A percentile compares a stretch with the other conserved stretches of the same genome.
Conservation (phyloP, 2,888 invertebrate genomes). For the Gandaritis pyraliata region DNA sequence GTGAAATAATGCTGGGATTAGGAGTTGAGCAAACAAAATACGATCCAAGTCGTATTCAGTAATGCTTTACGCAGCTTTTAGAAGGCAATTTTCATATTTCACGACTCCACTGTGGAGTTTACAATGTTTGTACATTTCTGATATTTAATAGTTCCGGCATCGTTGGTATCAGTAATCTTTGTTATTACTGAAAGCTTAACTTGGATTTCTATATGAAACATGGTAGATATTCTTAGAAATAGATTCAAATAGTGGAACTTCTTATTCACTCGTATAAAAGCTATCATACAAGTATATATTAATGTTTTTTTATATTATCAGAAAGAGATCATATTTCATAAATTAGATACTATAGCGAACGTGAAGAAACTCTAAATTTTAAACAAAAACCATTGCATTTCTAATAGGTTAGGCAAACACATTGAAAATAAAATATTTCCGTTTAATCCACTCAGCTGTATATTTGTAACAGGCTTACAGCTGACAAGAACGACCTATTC, state of each 20-base stretch:
- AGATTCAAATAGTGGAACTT: neutral
- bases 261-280: neutral
- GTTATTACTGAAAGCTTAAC: constrained; percentile 32
- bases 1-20: constrained; percentile 41
- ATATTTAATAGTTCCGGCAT: constrained; percentile 32
- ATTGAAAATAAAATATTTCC: constrained; percentile 9
- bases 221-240: neutral
- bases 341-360: too few relatives aligned
- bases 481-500: constrained; percentile 47
- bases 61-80: constrained; percentile 33
- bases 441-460: constrained; percentile 8
- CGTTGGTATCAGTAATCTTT: constrained; percentile 27
- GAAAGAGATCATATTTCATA: too few relatives aligned
- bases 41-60: constrained; percentile 29
- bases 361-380: too few relatives aligned
- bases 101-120: constrained; percentile 30
- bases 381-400: too few relatives aligned
- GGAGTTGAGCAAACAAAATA: constrained; percentile 37
- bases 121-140: constrained; percentile 30
- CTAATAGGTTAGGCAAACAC: neutral
- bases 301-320: too few relatives aligned
- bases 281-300: too few relatives aligned
- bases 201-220: neutral
- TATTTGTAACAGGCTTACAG: constrained; percentile 18
- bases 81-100: constrained; percentile 36